These are phyloP conservation scores for Huso huso DNA, from an alignment of 2,797 vertebrate species.

Conservation along the genomic window DNA sequence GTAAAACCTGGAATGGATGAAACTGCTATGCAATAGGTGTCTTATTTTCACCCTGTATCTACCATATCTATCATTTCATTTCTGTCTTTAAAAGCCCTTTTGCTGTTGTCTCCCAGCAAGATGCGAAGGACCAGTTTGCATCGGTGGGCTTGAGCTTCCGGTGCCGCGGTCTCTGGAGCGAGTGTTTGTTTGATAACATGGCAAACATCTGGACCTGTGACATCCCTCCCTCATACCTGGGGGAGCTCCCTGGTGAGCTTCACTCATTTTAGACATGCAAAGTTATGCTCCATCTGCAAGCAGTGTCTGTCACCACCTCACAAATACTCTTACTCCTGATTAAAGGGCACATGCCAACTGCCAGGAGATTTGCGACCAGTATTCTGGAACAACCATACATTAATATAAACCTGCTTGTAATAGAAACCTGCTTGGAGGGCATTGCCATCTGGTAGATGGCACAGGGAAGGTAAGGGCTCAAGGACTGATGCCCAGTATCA, in stretches of 20 bases:
- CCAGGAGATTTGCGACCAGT: not conserved
- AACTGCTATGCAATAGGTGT: too few species aligned
- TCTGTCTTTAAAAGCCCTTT: too few species aligned
- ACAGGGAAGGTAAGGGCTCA: too few species aligned
- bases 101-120: conserved; percentile 20
- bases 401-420: too few species aligned
- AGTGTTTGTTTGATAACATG: conserved; percentile 32
- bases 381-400: not conserved
- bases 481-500: too few species aligned
- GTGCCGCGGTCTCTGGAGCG: conserved; percentile 31
- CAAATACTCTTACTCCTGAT: not conserved
- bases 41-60: too few species aligned
- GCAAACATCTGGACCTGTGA: conserved; percentile 35
- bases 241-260: conserved; percentile 25
- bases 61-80: too few species aligned
- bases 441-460: too few species aligned
- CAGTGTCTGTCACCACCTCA: not conserved
- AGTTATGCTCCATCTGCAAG: not conserved
- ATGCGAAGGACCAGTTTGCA: conserved; percentile 32
- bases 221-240: conserved; percentile 29
- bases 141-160: conserved; percentile 30
- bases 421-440: too few species aligned
- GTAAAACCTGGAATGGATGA: too few species aligned
- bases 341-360: not conserved
- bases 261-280: too few species aligned